These are phyloP conservation scores for Cichlasoma orientale DNA, from an alignment of 2,797 vertebrate genomes.

Conservation along the genomic window DNA sequence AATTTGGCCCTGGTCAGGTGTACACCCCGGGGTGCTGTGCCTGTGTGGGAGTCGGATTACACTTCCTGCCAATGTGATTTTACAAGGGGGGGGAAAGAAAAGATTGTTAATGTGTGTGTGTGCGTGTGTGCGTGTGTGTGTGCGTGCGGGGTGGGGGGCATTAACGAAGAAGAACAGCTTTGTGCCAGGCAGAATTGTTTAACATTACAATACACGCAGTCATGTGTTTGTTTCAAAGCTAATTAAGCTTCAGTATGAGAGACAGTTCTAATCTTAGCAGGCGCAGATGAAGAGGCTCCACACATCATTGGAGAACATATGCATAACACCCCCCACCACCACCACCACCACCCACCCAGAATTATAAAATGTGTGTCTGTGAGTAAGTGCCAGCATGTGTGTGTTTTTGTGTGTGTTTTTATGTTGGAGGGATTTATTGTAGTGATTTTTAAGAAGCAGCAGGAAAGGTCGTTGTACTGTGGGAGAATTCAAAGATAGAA, in stretches of 20 bases:
- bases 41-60: slow-evolving; percentile 15
- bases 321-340: background rate
- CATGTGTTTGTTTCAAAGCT: slow-evolving; percentile 2
- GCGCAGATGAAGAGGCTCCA: slow-evolving; percentile 6
- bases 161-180: background rate
- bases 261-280: slow-evolving; percentile 16
- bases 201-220: background rate
- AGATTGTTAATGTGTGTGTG: background rate
- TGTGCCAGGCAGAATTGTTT: slow-evolving; percentile 7
- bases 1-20: slow-evolving; percentile 34
- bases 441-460: slow-evolving; percentile 57
- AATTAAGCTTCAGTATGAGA: slow-evolving; percentile 25
- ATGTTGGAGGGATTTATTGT: slow-evolving; percentile 59
- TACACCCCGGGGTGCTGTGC: background rate
- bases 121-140: too few species aligned
- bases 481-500: slow-evolving; percentile 54
- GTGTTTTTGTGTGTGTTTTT: slow-evolving; percentile 18
- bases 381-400: slow-evolving; percentile 6
- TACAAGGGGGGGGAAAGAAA: background rate
- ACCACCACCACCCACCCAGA: background rate
- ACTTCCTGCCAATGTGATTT: slow-evolving; percentile 34
- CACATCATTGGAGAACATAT: background rate
- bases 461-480: slow-evolving; percentile 62
- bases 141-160: background rate
- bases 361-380: slow-evolving; percentile 8